Conservation (phyloP, 2,797 vertebrate genomes). For the Rhincodon typus region DNA sequence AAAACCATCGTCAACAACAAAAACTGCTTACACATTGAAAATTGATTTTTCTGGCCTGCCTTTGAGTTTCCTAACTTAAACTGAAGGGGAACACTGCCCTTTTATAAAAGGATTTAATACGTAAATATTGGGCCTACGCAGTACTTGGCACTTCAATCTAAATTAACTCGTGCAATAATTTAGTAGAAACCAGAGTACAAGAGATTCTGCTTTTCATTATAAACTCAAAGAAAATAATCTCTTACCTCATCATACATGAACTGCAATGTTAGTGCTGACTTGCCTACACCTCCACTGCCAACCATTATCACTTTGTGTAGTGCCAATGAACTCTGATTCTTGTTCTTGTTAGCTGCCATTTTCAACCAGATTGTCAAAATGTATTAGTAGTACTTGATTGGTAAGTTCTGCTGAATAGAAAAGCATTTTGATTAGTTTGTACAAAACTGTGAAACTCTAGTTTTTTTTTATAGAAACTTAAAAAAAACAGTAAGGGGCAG, state of each 20-base stretch:
- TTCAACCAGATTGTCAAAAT: neutral
- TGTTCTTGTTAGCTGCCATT: slow-evolving; percentile 73
- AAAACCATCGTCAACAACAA: neutral
- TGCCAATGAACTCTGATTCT: slow-evolving; percentile 78
- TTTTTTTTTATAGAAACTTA: too few species aligned
- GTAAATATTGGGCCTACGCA: neutral
- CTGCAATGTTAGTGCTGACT: slow-evolving; percentile 91
- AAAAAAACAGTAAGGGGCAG: neutral
- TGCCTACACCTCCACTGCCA: slow-evolving; percentile 91
- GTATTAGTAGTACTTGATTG: neutral
- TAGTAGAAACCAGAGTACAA: neutral
- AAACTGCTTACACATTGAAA: neutral
- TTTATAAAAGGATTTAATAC: neutral
- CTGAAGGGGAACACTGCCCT: neutral
- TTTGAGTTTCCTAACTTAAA: neutral
- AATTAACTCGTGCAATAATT: neutral
- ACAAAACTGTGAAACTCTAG: neutral
- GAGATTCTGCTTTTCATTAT: neutral
- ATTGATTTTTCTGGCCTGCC: neutral
- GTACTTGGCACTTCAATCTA: neutral
- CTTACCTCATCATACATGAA: slow-evolving; percentile 93
- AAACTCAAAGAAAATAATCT: neutral
- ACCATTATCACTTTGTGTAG: slow-evolving; percentile 97
- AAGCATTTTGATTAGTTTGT: neutral
- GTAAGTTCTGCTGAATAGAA: neutral